phyloP scores from a whole-genome alignment of 30 jellyfish, hydroid and myxozoan species.

The Hydractinia echinata region DNA sequence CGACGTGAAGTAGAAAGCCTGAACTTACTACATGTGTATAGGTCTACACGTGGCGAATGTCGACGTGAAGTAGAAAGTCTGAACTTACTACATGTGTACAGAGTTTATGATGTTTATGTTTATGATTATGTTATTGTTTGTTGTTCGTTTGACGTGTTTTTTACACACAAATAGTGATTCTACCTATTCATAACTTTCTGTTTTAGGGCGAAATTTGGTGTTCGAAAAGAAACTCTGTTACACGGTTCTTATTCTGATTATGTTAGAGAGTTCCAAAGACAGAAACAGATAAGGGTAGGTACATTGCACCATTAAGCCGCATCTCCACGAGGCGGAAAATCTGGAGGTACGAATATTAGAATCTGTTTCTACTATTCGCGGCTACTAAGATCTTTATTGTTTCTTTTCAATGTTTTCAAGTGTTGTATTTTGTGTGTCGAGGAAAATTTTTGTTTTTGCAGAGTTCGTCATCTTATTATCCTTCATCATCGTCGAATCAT shows the following conservation, averaged over 20 bases:
- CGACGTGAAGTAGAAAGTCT: too few relatives aligned
- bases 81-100: too few relatives aligned
- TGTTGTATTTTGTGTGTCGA: not conserved
- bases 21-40: too few relatives aligned
- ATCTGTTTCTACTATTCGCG: not conserved
- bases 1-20: too few relatives aligned
- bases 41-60: too few relatives aligned
- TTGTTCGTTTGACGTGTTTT: too few relatives aligned
- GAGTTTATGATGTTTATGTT: too few relatives aligned
- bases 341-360: too few relatives aligned
- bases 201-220: conserved; percentile 70
- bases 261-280: conserved; percentile 73
- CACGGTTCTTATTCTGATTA: conserved; percentile 84
- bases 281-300: conserved; percentile 71
- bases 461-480: not conserved
- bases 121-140: too few relatives aligned
- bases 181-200: not conserved
- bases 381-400: not conserved
- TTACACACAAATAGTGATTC: not conserved
- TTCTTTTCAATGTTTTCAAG: not conserved
- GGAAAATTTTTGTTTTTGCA: not conserved
- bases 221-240: conserved; percentile 69
- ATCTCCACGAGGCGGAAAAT: not conserved
- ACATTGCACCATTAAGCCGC: not conserved
- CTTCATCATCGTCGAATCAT: not conserved